Evolutionary conservation across 1,140 invertebrate genomes (phyloP), one percentile per base, ranked within the genome.

Genomic region (Aphelinus certus): DNA sequence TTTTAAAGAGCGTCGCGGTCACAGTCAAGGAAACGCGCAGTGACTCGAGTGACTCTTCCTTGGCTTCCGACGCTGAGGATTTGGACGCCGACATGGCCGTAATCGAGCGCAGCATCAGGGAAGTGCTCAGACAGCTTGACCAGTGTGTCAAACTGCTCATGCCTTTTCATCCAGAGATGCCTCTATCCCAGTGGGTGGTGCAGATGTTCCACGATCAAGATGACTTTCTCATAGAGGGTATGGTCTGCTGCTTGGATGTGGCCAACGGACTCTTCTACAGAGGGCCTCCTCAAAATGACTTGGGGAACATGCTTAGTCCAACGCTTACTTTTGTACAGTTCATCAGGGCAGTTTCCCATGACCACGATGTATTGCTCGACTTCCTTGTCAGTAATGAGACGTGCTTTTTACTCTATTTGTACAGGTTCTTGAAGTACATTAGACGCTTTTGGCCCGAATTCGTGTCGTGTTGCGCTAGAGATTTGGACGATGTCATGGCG

Each of bases 351-450:
- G 94, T 96, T 10, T 94, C 93, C 61, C 93, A 95, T 81, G 95
- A 96, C 82, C 92, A 92, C 9, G 92, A 94, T 83, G 92, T 97
- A 1, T 82, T 97, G 42, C 85, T 97, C 53, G 96, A 97, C 88
- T 92, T 95, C 82, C 89, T 97, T 72, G 94, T 96, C 46, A 96
- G 95, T 79, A 96, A 96, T 83, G 95, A 97, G 85, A 97, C 95
- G 3, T 96, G 95, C 86, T 97, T 97, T 84, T 86, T 97, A 58
- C 86, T 96, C 3, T 97, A 97, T 88, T 87, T 97, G 65, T 88
- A 96, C 65, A 90, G 95, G 78, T 93, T 96, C 82, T 89, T 97
- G 42, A 96, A 97, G 81, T 96, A 95, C 87, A 92, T 95, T 9
- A 89, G 93, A 76, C 90, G 93, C 77, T 95, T 95, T 84, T 96